Percentiles rank a stretch among this genome's conserved stretches.
These are phyloP conservation scores for Drosophila azteca DNA, from an alignment of 1,140 invertebrate species.

Conservation along the genomic window DNA sequence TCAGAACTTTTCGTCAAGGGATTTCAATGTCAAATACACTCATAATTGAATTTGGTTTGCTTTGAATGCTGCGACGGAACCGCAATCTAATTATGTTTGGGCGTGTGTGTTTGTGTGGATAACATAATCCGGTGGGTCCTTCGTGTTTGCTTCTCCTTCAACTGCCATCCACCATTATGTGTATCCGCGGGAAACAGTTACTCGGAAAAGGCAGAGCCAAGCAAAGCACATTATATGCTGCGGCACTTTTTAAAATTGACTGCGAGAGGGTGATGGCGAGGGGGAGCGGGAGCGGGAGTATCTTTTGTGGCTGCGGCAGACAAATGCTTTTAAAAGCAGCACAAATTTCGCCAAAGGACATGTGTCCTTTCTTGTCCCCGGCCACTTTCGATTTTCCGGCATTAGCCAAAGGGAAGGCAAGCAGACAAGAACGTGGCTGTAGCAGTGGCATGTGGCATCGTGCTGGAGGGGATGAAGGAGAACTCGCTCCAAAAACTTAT, in stretches of 20 bases:
- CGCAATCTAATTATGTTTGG: constrained; percentile 45
- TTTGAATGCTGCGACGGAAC: constrained; percentile 28
- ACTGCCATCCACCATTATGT: neutral
- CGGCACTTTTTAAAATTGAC: constrained; percentile 72
- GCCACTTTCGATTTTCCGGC: constrained; percentile 61
- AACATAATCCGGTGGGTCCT: constrained; percentile 31
- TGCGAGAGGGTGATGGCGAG: constrained; percentile 20
- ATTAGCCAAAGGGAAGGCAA: constrained; percentile 37
- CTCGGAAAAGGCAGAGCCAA: constrained; percentile 33
- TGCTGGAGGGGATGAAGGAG: neutral
- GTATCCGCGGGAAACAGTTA: too few species aligned
- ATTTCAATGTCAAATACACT: constrained; percentile 1
- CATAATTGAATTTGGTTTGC: constrained; percentile 43
- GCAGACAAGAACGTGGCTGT: constrained; percentile 10
- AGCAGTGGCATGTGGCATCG: too few species aligned
- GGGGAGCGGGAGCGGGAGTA: neutral
- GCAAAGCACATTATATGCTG: constrained; percentile 27
- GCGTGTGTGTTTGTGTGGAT: constrained; percentile 14
- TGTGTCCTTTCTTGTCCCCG: constrained; percentile 64
- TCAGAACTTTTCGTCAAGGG: neutral
- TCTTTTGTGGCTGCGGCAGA: constrained; percentile 48
- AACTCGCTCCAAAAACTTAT: constrained; percentile 43
- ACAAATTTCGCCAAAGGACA: constrained; percentile 67
- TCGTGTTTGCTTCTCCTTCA: constrained; percentile 11
- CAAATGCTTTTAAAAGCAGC: constrained; percentile 73